A percentile compares a stretch with the other conserved stretches of the same genome.
phyloP scores from a whole-genome alignment of 2,113 vertebrate species.

The Sinocyclocheilus anshuiensis region DNA sequence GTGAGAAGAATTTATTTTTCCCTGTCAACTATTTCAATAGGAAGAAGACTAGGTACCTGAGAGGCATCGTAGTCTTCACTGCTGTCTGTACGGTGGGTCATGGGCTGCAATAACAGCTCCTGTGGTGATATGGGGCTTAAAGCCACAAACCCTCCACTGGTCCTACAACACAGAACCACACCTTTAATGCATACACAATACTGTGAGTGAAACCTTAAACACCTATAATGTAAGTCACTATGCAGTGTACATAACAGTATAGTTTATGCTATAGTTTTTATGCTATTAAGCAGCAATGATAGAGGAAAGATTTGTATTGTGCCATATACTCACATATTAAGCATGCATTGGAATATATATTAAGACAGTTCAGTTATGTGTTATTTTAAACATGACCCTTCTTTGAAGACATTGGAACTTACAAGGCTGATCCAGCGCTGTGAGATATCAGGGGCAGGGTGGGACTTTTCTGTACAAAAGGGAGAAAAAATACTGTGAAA shows the following conservation, averaged over 20 bases:
- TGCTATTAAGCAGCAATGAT: not conserved
- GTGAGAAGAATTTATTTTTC: too few species aligned
- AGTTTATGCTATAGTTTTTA: not conserved
- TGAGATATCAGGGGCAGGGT: constrained; percentile 89
- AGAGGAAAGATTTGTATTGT: not conserved
- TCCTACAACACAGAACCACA: constrained; percentile 70
- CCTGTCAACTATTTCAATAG: not conserved
- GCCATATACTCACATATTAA: not conserved
- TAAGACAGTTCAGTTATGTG: not conserved
- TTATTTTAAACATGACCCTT: not conserved
- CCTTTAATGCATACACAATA: constrained; percentile 9
- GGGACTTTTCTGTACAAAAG: constrained; percentile 80
- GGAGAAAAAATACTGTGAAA: not conserved
- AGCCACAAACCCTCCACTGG: constrained; percentile 87
- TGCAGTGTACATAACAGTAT: not conserved
- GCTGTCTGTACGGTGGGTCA: constrained; percentile 74
- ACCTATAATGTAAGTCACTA: not conserved
- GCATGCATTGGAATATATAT: not conserved
- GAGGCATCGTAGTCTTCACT: constrained; percentile 80
- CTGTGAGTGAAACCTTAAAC: not conserved
- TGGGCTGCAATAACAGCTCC: constrained; percentile 87
- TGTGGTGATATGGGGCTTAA: constrained; percentile 93
- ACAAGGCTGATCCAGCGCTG: constrained; percentile 89
- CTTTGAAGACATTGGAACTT: constrained; percentile 63
- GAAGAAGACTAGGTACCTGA: constrained; percentile 73